phyloP scores from a whole-genome alignment of 2,797 vertebrate genomes.

The Peromyscus melanophrys region DNA sequence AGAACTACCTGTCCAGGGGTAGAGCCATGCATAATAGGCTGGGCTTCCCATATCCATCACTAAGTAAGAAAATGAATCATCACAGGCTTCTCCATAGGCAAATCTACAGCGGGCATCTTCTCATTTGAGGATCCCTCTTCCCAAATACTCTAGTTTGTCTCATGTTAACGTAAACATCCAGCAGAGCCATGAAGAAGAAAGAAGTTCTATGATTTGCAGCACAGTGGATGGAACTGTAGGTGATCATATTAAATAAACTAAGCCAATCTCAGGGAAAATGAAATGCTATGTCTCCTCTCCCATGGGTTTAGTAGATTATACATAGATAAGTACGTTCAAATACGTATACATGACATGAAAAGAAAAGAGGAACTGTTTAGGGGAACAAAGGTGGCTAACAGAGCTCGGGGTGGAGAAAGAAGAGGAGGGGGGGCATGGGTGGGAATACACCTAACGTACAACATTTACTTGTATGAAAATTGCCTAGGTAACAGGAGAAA shows the following conservation, averaged over 20 bases:
- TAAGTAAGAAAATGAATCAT: not conserved
- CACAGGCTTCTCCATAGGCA: not conserved
- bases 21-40: not conserved
- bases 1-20: not conserved
- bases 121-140: not conserved
- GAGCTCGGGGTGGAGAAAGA: too few species aligned
- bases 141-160: not conserved
- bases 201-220: not conserved
- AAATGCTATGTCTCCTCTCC: not conserved
- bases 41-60: not conserved
- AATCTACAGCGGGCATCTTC: not conserved
- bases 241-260: not conserved
- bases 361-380: not conserved
- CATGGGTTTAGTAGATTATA: not conserved
- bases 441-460: not conserved
- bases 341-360: not conserved
- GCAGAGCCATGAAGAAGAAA: not conserved
- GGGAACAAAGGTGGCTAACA: not conserved
- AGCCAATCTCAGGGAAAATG: not conserved
- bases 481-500: too few species aligned
- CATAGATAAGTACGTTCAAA: not conserved
- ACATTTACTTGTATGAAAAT: not conserved
- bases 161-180: not conserved
- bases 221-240: not conserved
- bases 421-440: not conserved